Conservation (phyloP, 2,888 invertebrate genomes). For the Oscheius sp. region DNA sequence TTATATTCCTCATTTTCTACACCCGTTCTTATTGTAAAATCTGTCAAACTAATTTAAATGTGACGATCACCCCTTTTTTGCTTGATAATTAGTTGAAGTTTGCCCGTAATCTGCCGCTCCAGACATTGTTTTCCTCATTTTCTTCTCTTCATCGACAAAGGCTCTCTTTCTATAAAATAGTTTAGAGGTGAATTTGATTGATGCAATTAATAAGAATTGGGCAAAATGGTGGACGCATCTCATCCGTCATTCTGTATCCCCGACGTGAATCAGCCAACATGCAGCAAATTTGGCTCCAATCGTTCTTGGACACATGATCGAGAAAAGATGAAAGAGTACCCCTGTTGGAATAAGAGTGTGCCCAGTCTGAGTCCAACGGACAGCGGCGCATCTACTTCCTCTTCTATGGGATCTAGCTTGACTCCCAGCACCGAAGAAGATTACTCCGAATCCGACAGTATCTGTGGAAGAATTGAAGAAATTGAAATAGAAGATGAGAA, state of each 20-base stretch:
- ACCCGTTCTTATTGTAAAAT: too few relatives aligned
- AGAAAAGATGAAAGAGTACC: background rate
- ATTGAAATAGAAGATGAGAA: slow-evolving; percentile 6
- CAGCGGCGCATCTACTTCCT: slow-evolving; percentile 21
- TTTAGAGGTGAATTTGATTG: too few relatives aligned
- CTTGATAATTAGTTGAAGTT: background rate
- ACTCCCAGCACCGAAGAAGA: slow-evolving; percentile 15
- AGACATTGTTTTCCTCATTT: too few relatives aligned
- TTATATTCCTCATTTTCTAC: too few relatives aligned
- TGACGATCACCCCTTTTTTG: background rate
- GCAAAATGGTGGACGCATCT: background rate
- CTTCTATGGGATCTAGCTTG: background rate
- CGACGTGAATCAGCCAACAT: slow-evolving; percentile 9
- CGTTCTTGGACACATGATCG: background rate
- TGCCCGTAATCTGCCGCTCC: background rate
- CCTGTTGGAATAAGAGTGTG: background rate
- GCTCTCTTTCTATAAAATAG: too few relatives aligned
- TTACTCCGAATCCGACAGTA: background rate
- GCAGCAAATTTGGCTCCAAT: background rate
- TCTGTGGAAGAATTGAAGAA: background rate
- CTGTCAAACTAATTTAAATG: too few relatives aligned
- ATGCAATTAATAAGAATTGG: background rate
- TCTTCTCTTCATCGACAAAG: background rate
- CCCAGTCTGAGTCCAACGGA: background rate
- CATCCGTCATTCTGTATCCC: slow-evolving; percentile 20